A percentile compares a stretch with the other conserved stretches of the same genome.
Evolutionary conservation across 2,113 vertebrate genomes (phyloP).

Genomic region (Oryzias javanicus): DNA sequence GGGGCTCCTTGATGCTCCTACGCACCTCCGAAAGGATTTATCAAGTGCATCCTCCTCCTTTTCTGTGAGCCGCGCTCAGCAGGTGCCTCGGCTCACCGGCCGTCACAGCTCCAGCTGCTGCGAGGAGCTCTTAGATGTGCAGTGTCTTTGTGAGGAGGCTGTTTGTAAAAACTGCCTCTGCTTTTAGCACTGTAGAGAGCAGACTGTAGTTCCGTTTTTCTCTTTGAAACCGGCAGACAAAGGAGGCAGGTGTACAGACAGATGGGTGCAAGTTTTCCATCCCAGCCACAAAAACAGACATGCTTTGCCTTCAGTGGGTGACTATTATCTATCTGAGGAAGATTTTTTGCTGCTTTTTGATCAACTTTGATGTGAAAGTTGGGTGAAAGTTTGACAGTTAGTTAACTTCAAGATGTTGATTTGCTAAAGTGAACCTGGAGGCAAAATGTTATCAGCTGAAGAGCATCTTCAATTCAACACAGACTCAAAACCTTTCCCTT

Average conservation of each 20-base stretch:
- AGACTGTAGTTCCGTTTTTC: slow-evolving; percentile 2
- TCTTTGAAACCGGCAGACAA: slow-evolving; percentile 26
- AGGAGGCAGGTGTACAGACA: slow-evolving; percentile 21
- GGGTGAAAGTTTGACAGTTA: slow-evolving; percentile 7
- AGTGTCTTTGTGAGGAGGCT: slow-evolving; percentile 18
- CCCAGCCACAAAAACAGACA: slow-evolving; percentile 4
- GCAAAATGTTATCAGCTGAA: no score
- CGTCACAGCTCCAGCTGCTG: slow-evolving; percentile 39
- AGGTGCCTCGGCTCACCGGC: neutral
- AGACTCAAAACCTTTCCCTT: no score
- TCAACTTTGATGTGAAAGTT: slow-evolving; percentile 34
- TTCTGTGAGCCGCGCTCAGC: slow-evolving; percentile 10
- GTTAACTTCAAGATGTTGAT: no score
- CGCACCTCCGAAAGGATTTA: slow-evolving; percentile 26
- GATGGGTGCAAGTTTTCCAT: slow-evolving; percentile 19
- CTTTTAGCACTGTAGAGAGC: slow-evolving; percentile 34
- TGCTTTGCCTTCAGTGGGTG: slow-evolving; percentile 14
- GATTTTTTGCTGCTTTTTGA: slow-evolving; percentile 2
- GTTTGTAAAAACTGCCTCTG: slow-evolving; percentile 17
- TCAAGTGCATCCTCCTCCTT: slow-evolving; percentile 5
- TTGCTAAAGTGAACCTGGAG: no score
- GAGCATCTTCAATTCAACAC: no score
- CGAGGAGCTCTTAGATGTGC: slow-evolving; percentile 23
- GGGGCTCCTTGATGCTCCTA: neutral
- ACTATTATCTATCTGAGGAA: neutral